Base-by-base conservation (phyloP, 2,113 vertebrate species). In the Ictalurus furcatus region DNA sequence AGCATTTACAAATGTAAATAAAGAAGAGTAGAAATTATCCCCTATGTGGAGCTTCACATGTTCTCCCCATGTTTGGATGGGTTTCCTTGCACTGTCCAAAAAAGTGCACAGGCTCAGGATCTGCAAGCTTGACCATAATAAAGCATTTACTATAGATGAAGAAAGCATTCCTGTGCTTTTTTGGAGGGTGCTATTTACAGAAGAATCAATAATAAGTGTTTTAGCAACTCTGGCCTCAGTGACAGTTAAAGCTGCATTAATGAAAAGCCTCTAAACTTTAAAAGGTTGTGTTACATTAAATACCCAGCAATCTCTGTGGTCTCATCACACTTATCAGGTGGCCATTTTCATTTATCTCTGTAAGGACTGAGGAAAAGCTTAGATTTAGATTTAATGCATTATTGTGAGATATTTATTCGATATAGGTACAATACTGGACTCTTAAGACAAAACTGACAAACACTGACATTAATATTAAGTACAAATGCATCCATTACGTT, bases 181-280 rank as follows among this genome's bases (percentile, higher is more conserved):
- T 78, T 84, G 48, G 74, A 40, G 48, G 48, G 48, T 52, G 8
- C 48, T 11, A 52, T 52, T 85, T 69, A 88, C 79, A 48, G 23
- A 74, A 52, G 76, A 85, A 37, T 91, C 85, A 79, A 30, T 74
- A 30, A 89, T 91, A 84, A 91, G 56, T 85, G 61, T 76, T 89
- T 71, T 63, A 79, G 56, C 74, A 71, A 58, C 58, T 87, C 30
- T 25, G 17, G 85, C 54, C 30, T 74, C 52, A 63, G 74, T 65
- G 25, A 76, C 84, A 85, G 63, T 54, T 40, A 80, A 23, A 88
- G 52, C 61, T 19, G 63, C 48, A 63, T 85, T 91, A 89, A 87
- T 85, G 74, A 89, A 78, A 84, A 88, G 34, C 61, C 48, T 76
- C 56, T 30, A 88, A 69, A 89, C 83, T 79, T 56, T 54, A 48